These are phyloP conservation scores for Elachura formosa DNA, from an alignment of 2,113 vertebrate genomes.

Conservation along the genomic window DNA sequence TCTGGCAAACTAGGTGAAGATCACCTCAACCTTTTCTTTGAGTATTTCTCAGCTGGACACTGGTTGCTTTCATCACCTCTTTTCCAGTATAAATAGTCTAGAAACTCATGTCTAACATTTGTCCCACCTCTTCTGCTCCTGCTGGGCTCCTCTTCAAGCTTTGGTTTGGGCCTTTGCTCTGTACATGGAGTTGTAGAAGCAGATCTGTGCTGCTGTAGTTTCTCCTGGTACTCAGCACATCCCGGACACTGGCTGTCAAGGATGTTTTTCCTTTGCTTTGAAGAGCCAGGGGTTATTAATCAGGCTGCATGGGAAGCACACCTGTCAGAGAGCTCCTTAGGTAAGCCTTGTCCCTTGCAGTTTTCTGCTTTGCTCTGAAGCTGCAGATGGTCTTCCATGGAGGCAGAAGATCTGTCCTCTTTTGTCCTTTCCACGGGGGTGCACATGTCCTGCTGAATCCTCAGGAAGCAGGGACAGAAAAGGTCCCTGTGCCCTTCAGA, in stretches of 20 bases:
- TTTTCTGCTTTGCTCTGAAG: background rate
- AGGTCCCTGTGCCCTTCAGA: background rate
- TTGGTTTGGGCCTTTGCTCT: background rate
- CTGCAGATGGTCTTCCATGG: background rate
- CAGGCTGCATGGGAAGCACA: background rate
- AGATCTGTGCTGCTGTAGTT: background rate
- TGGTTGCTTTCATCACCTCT: background rate
- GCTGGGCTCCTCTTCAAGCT: background rate
- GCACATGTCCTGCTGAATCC: background rate
- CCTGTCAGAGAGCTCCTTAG: background rate
- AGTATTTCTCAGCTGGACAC: background rate
- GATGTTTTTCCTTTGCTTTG: background rate
- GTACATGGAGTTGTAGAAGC: background rate
- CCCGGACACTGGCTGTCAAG: fast-evolving
- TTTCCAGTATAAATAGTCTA: background rate
- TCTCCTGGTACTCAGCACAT: background rate
- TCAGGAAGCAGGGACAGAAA: background rate
- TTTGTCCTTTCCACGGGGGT: background rate
- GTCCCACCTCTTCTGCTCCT: background rate
- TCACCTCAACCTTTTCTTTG: background rate
- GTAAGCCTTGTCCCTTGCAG: background rate
- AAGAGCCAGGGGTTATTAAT: background rate
- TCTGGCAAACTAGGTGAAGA: background rate
- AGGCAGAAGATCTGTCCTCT: background rate
- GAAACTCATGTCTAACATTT: background rate